Evolutionary conservation across 2,797 vertebrate species (phyloP).

Genomic region (Lepidocolaptes lacrymiger): DNA sequence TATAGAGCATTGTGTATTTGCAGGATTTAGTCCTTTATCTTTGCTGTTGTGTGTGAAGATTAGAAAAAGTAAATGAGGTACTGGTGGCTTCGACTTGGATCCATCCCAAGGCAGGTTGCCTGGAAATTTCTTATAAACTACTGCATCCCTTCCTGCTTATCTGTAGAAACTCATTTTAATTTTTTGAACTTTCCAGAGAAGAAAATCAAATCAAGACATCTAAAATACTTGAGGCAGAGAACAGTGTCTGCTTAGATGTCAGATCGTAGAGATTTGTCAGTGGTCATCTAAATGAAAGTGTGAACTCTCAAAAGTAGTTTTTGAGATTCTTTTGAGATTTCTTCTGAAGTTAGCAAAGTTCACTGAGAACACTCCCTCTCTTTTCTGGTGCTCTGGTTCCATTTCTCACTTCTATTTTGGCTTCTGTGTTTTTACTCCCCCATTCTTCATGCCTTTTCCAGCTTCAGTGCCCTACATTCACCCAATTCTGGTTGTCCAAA

Average conservation of each 20-base stretch:
- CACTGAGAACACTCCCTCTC: neutral
- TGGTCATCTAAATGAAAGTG: neutral
- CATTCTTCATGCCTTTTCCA: neutral
- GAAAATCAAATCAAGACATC: neutral
- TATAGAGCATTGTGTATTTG: neutral
- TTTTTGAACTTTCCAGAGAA: neutral
- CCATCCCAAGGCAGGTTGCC: neutral
- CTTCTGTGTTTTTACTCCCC: neutral
- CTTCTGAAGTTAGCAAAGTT: neutral
- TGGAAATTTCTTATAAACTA: neutral
- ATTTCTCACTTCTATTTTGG: constrained; percentile 42
- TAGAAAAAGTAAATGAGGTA: neutral
- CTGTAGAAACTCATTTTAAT: neutral
- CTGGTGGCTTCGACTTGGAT: neutral
- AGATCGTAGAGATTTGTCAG: neutral
- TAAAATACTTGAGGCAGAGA: neutral
- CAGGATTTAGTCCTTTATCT: neutral
- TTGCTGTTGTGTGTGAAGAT: neutral
- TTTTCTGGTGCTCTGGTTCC: neutral
- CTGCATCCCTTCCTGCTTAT: neutral
- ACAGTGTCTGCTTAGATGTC: neutral
- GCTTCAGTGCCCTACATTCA: constrained; percentile 7
- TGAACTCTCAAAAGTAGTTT: neutral
- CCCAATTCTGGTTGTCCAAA: neutral
- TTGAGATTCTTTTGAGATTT: neutral